Evolutionary conservation across 35 echinoderm and acorn worm genomes (phyloP), one percentile per base, ranked within the genome.

Genomic region (Lytechinus variegatus): DNA sequence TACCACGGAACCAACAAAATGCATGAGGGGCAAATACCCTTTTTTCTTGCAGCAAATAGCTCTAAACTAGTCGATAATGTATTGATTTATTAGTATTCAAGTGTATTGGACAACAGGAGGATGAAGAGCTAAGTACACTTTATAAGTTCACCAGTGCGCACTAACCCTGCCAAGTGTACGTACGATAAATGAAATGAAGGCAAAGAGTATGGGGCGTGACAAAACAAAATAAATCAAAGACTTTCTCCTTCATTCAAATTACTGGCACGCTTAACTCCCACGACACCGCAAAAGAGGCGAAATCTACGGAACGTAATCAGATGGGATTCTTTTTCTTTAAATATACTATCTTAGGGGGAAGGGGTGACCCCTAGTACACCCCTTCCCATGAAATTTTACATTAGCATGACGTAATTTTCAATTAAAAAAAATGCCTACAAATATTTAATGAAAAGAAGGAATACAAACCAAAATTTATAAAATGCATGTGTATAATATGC

Each of bases 191-290:
- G 66, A 79, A 79, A 79, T 79, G 66, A 79, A 79, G 66, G 66
- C 66, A 24, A 79, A 79, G 66, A 79, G n/a, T 79, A 79, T 79
- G 66, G 66, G 16, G 16, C 66, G 66, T 79, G 66, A 79, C 66
- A 79, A 79, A 79, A 79, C 66, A 79, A 79, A 79, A 79, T 79
- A 79, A 79, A 79, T 79, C 66, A 79, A 79, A 79, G 66, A 19
- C 66, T 79, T 79, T 79, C 66, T 79, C 66, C 66, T 79, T 79
- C 66, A 79, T 79, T 79, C 66, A 24, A 19, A 79, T 79, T 79
- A 79, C 66, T 24, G 19, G 16, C n/a, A 79, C 66, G 66, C n/a
- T 79, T 79, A 79, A 79, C 66, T 79, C 66, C 6, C 3, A 79
- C 16, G 66, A 24, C 66, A 79, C 66, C 66, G 66, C n/a, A 24